Evolutionary conservation across 2,888 invertebrate species (phyloP), one percentile per base, ranked within the genome.

Genomic region (Tridacna gigas): DNA sequence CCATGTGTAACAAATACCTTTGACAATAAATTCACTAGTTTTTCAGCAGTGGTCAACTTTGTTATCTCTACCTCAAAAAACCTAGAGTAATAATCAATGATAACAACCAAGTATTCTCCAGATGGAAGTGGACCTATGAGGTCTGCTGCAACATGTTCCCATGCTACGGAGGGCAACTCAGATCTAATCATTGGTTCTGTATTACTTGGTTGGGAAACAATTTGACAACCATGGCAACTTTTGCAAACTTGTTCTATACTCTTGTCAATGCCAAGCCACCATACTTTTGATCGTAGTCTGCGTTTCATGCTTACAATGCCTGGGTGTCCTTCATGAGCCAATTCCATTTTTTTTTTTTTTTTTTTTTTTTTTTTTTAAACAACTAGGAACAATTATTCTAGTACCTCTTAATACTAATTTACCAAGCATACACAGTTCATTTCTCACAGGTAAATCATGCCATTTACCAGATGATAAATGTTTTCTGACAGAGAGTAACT

Each of bases 261-360:
- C 11, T 22, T 25, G 45, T 86, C 79, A 11, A 84, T 81, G 20
- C 81, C 83, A 51, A 82, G 85, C 88, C 88, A 88, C 85, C 85
- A 85, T 20, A 88, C 84, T 65, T 84, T 86, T 28, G 67, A 63
- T 0, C 82, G 12, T 11, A 84, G 22, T 25, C 75, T 0, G 20
- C 65, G 56, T 69, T 86, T n/a, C n/a, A n/a, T n/a, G n/a, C n/a
- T n/a, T n/a, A n/a, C n/a, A n/a, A n/a, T n/a, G n/a, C n/a, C n/a
- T n/a, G n/a, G n/a, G n/a, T n/a, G n/a, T n/a, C n/a, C n/a, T n/a
- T n/a, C n/a, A n/a, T n/a, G n/a, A n/a, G 85, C 84, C 15, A 79
- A 45, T 7, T 76, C 51, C 20, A 86, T 4, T 12, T 79, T 73
- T 47, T 48, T 45, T 12, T 78, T 48, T 76, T 79, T 67, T 18